Evolutionary conservation across 2,113 vertebrate species (phyloP).

Genomic region (Psittacula cyanocephala): DNA sequence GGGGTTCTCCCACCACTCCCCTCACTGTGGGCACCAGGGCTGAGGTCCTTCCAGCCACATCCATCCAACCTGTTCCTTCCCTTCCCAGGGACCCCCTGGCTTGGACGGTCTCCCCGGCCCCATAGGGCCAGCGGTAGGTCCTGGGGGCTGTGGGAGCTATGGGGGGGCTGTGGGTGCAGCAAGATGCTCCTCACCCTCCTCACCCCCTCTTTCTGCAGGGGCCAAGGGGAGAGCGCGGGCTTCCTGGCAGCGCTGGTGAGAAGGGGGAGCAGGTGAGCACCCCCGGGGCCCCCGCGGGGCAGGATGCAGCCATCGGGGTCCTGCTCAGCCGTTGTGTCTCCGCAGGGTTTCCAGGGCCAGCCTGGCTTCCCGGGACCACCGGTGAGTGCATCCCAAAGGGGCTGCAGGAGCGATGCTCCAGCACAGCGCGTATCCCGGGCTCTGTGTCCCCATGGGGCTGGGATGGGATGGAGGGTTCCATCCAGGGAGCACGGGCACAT

Average conservation of each 20-base stretch:
- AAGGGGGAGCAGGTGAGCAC: slow-evolving; percentile 88
- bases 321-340: background rate
- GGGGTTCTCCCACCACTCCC: background rate
- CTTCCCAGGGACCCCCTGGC: slow-evolving; percentile 86
- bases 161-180: background rate
- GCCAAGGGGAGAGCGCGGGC: slow-evolving; percentile 86
- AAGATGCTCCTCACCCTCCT: background rate
- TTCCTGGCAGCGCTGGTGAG: slow-evolving; percentile 77
- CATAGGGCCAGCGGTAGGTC: slow-evolving; percentile 82
- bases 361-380: slow-evolving; percentile 90
- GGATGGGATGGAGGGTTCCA: too few species aligned
- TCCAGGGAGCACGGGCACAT: rapidly evolving
- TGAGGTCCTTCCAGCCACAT: background rate
- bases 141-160: background rate
- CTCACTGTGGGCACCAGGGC: rapidly evolving
- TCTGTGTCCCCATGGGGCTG: rapidly evolving
- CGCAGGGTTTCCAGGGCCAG: slow-evolving; percentile 90
- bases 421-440: rapidly evolving
- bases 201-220: slow-evolving; percentile 71
- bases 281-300: rapidly evolving
- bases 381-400: slow-evolving; percentile 70
- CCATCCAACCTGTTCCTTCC: background rate
- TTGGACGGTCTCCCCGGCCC: slow-evolving; percentile 84
- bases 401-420: background rate
- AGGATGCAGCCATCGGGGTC: background rate